These are phyloP conservation scores for Cavia porcellus DNA, from an alignment of 2,113 vertebrate genomes.

Conservation along the genomic window DNA sequence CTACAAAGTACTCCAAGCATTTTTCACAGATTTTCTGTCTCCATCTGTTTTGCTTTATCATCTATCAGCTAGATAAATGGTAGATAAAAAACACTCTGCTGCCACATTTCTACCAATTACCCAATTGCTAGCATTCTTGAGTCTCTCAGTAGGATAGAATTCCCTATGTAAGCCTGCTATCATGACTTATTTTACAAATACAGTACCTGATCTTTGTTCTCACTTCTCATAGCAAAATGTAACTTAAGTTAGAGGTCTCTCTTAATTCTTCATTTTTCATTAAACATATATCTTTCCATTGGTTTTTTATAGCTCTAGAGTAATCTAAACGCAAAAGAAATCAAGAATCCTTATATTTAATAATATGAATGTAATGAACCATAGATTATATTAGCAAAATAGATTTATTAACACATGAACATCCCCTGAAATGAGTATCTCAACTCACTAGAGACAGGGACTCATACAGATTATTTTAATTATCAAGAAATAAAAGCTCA, in stretches of 20 bases:
- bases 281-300: not conserved
- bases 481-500: not conserved
- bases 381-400: not conserved
- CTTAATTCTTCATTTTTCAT: not conserved
- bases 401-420: not conserved
- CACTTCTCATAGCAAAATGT: not conserved
- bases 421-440: not conserved
- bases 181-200: not conserved
- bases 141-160: not conserved
- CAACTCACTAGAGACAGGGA: not conserved
- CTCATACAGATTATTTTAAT: not conserved
- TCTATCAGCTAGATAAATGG: not conserved
- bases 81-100: not conserved
- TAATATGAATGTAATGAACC: not conserved
- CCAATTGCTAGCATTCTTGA: not conserved
- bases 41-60: slow-evolving; percentile 42
- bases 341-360: not conserved
- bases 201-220: not conserved
- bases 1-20: slow-evolving; percentile 51
- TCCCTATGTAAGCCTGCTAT: not conserved
- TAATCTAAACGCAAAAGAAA: not conserved
- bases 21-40: slow-evolving; percentile 60
- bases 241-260: not conserved
- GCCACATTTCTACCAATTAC: not conserved
- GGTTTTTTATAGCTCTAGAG: not conserved